A percentile compares a stretch with the other conserved stretches of the same genome.
These are phyloP conservation scores for Gorilla gorilla DNA, from an alignment of 2,113 vertebrate genomes.

Conservation along the genomic window DNA sequence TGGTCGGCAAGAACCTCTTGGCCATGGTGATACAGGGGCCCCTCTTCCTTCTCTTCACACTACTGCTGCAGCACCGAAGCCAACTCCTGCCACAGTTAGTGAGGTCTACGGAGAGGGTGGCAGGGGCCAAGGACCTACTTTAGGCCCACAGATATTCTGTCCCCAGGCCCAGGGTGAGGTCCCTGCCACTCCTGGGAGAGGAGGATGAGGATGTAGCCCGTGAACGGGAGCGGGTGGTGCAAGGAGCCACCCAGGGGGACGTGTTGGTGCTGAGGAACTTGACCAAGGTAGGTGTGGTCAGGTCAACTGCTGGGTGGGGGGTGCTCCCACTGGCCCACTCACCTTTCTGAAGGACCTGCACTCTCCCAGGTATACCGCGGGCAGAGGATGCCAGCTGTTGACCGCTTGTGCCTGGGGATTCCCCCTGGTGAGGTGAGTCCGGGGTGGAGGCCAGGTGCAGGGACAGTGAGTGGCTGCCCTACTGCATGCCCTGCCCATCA, in stretches of 20 bases:
- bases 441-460: background rate
- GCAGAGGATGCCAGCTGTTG: constrained; percentile 91
- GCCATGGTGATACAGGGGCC: constrained; percentile 93
- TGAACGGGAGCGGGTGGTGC: constrained; percentile 89
- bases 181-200: constrained; percentile 83
- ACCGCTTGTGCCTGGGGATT: constrained; percentile 93
- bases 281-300: constrained; percentile 88
- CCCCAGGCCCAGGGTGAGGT: constrained; percentile 82
- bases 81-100: constrained; percentile 88
- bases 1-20: constrained; percentile 94
- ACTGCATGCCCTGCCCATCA: rapidly evolving
- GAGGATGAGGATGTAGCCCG: constrained; percentile 93
- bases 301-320: rapidly evolving
- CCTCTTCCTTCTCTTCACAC: constrained; percentile 92
- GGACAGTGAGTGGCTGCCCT: background rate
- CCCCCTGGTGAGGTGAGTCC: constrained; percentile 91
- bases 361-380: constrained; percentile 89
- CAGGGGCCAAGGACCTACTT: background rate
- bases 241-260: constrained; percentile 82
- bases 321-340: background rate
- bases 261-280: constrained; percentile 92
- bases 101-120: background rate
- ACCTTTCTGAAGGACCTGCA: background rate
- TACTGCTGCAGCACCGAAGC: constrained; percentile 91
- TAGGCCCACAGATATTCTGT: background rate